Percentiles rank a stretch among this genome's conserved stretches.
Evolutionary conservation across 2,797 vertebrate species (phyloP).

Genomic region (Ptychadena robeensis): DNA sequence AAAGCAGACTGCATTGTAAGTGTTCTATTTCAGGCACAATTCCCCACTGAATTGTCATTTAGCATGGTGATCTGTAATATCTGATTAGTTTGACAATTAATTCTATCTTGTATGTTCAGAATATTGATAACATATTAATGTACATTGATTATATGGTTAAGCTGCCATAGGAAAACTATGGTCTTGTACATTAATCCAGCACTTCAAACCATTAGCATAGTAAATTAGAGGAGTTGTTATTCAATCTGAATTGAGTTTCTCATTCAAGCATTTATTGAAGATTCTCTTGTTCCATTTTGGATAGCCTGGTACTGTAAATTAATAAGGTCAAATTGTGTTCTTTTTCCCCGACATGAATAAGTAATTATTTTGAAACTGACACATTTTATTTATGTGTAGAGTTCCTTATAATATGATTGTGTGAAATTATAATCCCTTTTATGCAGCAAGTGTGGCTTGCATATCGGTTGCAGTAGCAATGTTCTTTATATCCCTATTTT

Average conservation of each 20-base stretch:
- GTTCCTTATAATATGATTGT: too few relatives aligned
- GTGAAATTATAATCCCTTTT: too few relatives aligned
- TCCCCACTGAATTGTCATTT: slow-evolving; percentile 62
- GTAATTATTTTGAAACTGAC: slow-evolving; percentile 81
- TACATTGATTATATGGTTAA: slow-evolving; percentile 76
- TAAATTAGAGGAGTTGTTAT: slow-evolving; percentile 67
- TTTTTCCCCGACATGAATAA: not conserved
- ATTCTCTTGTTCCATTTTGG: slow-evolving; percentile 78
- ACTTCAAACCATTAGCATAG: slow-evolving; percentile 69
- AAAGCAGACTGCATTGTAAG: not conserved
- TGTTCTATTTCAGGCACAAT: not conserved
- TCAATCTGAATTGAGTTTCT: slow-evolving; percentile 69
- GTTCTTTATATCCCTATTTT: too few relatives aligned
- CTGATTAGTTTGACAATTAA: slow-evolving; percentile 74
- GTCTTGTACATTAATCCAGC: slow-evolving; percentile 66
- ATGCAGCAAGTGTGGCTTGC: too few relatives aligned
- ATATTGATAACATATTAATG: slow-evolving; percentile 77
- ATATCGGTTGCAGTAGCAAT: too few relatives aligned
- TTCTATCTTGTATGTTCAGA: slow-evolving; percentile 72
- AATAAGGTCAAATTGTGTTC: slow-evolving; percentile 89
- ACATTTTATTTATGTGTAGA: not conserved
- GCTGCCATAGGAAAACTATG: slow-evolving; percentile 72
- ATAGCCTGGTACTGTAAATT: slow-evolving; percentile 89
- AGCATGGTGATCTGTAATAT: slow-evolving; percentile 68
- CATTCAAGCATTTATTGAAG: slow-evolving; percentile 72